Base-by-base conservation (phyloP, 2,113 vertebrate species). In the Oriolus oriolus region DNA sequence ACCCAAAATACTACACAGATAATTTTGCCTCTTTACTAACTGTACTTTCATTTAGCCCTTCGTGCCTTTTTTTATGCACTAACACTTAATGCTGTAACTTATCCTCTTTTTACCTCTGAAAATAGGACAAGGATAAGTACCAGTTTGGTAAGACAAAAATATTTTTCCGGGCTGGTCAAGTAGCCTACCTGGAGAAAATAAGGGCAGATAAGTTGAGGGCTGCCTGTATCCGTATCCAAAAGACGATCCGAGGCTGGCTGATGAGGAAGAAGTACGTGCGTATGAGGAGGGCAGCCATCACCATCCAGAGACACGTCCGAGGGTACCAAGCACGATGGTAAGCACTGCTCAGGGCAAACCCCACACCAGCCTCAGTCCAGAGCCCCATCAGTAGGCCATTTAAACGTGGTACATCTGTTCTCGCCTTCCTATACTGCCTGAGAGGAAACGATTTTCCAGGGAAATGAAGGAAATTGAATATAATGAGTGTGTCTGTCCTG, bases 81-180 rank as follows among this genome's bases (percentile, higher is more conserved):
- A 78, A 64, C 41, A 37, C 81, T 91, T 88, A 78, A 90, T 92
- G 75, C 80, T 91, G 64, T 89, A 83, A 90, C 95, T 97, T 60
- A 96, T 42, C 76, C n/a, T 97, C 63, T 42, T 92, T 98, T 97
- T 98, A 89, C 86, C 91, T 97, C 60, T 96, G 94, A 97, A 97
- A 96, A 95, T 87, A 99, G 99, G 99, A 99, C 96, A 98, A 99
- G 96, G 99, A 99, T 97, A 99, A 99, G 97, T 99, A 99, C 97
- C 99, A 99, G 97, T 99, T 99, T 98, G 99, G 99, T 76, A 99
- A 99, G 95, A 99, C 99, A 85, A 99, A 99, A 98, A 99, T 99
- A 96, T 99, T 99, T 98, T 99, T 99, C 98, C 98, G 99, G 65
- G 99, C 99, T 4, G 99, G 99, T 61, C 99, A 99, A 98, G 99